Evolutionary conservation across 2,797 vertebrate species (phyloP).

Genomic region (Morus bassanus): DNA sequence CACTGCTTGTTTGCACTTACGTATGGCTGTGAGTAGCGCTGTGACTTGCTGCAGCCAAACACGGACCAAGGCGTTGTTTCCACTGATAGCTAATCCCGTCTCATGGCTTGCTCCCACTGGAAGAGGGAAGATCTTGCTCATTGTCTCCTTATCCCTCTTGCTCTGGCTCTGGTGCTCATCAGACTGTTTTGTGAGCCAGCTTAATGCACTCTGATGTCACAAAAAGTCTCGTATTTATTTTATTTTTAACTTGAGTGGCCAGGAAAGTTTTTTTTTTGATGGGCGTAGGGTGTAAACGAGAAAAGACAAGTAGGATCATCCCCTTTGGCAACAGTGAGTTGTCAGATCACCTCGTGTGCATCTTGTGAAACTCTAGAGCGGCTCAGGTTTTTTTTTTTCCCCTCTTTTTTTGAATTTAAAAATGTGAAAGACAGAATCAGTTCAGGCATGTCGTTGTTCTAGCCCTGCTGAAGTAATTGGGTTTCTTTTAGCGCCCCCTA

Average conservation of each 20-base stretch:
- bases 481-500: neutral
- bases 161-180: neutral
- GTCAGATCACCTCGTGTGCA: neutral
- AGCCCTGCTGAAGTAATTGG: neutral
- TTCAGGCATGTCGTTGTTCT: neutral
- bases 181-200: neutral
- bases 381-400: neutral
- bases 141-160: neutral
- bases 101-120: neutral
- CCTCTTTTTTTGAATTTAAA: neutral
- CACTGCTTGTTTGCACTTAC: neutral
- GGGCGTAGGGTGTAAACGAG: neutral
- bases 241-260: neutral
- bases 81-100: neutral
- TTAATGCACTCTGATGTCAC: too few species aligned
- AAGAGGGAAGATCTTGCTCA: neutral
- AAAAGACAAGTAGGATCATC: neutral
- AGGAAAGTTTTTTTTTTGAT: neutral
- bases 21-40: neutral
- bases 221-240: neutral
- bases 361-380: neutral
- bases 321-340: neutral
- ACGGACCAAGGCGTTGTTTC: rapidly evolving
- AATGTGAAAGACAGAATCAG: neutral
- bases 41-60: neutral